Evolutionary conservation across 2,888 invertebrate species (phyloP), one percentile per base, ranked within the genome.

Genomic region (Celastrina argiolus): DNA sequence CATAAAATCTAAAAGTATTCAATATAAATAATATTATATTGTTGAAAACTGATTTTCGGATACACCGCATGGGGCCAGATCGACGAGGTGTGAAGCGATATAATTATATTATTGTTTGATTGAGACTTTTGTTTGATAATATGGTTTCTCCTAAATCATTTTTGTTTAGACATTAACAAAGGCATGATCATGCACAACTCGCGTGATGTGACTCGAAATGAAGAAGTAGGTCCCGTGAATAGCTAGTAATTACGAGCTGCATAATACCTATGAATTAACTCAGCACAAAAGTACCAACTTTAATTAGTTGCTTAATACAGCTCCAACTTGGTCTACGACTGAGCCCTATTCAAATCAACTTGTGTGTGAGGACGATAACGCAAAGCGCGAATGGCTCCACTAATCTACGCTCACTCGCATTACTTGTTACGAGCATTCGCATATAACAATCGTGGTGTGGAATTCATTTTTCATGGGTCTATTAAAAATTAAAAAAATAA

Each of bases 291-390:
- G 75, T 78, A 74, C 72, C 73, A 78, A 81, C 75, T 83, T 83
- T 83, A 84, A 84, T 85, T 82, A 84, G 77, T 74, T 74, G 73
- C 74, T 78, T 78, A 77, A 78, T 80, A 78, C 76, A 71, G 73
- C 65, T 76, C 74, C 72, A 81, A 82, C 77, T 82, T 81, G 69
- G 72, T 75, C 72, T 66, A 70, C 70, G 68, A 67, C 73, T 71
- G 72, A 71, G 61, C 31, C 36, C 75, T 70, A 82, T 85, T 84
- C 81, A 79, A 66, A 80, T 73, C 80, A 77, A 77, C 75, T 78
- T 78, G 81, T 80, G 84, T 82, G 80, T 74, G 73, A 78, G 76
- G 67, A 71, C 73, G 80, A 83, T 84, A 83, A 79, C 73, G 74
- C 70, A 73, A 67, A 71, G 18, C 51, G 12, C 31, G 31, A 31